Evolutionary conservation across 2,797 vertebrate genomes (phyloP).

Genomic region (Threskiornis aethiopicus): DNA sequence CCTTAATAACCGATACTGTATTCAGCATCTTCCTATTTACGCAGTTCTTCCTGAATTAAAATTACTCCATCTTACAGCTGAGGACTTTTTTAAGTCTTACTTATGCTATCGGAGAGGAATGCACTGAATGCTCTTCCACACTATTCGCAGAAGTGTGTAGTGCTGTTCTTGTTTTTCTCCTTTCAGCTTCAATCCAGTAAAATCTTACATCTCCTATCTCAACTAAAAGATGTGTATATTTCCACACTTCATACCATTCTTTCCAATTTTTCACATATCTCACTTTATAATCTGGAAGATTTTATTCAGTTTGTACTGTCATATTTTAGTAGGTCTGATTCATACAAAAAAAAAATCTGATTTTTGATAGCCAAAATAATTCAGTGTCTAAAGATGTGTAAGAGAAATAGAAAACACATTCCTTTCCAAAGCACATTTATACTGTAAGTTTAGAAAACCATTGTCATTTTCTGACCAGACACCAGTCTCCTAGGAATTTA

Average conservation of each 20-base stretch:
- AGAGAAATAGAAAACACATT: not conserved
- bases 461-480: not conserved
- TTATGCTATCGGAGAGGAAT: not conserved
- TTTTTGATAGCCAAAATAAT: not conserved
- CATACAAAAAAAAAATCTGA: not conserved
- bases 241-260: not conserved
- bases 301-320: not conserved
- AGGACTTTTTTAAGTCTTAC: not conserved
- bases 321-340: not conserved
- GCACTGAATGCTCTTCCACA: not conserved
- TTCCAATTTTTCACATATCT: not conserved
- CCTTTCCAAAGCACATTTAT: not conserved
- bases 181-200: conserved; percentile 6
- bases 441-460: not conserved
- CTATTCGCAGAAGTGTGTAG: not conserved
- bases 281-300: not conserved
- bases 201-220: not conserved
- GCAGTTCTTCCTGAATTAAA: conserved; percentile 1
- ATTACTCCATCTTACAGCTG: not conserved
- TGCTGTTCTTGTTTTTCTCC: not conserved
- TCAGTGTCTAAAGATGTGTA: not conserved
- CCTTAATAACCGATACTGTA: not conserved
- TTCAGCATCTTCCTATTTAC: not conserved
- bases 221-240: not conserved
- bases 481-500: not conserved